Conservation (phyloP, 2,797 vertebrate genomes). For the Aulostomus chinensis region DNA sequence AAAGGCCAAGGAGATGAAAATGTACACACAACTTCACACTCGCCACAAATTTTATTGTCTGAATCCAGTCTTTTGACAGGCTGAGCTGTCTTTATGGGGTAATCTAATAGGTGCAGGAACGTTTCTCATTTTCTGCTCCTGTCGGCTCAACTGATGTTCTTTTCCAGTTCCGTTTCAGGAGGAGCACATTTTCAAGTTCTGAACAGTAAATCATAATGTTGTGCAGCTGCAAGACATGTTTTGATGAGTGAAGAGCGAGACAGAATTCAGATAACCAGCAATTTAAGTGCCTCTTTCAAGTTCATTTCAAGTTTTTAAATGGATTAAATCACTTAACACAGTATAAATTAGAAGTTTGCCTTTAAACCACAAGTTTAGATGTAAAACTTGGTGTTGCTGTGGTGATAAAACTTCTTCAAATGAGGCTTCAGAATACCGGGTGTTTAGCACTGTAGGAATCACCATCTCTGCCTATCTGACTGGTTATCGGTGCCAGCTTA, state of each 20-base stretch:
- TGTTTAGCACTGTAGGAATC: slow-evolving; percentile 26
- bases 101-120: slow-evolving; percentile 5
- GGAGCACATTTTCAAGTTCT: too few relatives aligned
- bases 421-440: slow-evolving; percentile 8
- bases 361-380: slow-evolving; percentile 10
- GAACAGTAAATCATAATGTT: not conserved
- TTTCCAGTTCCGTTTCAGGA: slow-evolving; percentile 1
- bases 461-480: slow-evolving; percentile 39
- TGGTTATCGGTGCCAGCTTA: slow-evolving; percentile 38
- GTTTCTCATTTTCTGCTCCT: too few relatives aligned
- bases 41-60: slow-evolving; percentile 9
- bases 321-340: too few relatives aligned
- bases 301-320: too few relatives aligned
- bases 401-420: slow-evolving; percentile 28
- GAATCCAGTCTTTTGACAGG: slow-evolving; percentile 8
- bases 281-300: too few relatives aligned
- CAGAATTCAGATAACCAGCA: too few relatives aligned
- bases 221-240: not conserved
- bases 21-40: too few relatives aligned
- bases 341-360: too few relatives aligned
- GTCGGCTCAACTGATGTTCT: not conserved
- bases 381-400: slow-evolving; percentile 5
- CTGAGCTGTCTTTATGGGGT: slow-evolving; percentile 2
- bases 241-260: too few relatives aligned
- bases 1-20: not conserved